Percentiles rank a stretch among this genome's conserved stretches.
Conservation (phyloP, 2,888 invertebrate species). For the Aleiodes testaceus region DNA sequence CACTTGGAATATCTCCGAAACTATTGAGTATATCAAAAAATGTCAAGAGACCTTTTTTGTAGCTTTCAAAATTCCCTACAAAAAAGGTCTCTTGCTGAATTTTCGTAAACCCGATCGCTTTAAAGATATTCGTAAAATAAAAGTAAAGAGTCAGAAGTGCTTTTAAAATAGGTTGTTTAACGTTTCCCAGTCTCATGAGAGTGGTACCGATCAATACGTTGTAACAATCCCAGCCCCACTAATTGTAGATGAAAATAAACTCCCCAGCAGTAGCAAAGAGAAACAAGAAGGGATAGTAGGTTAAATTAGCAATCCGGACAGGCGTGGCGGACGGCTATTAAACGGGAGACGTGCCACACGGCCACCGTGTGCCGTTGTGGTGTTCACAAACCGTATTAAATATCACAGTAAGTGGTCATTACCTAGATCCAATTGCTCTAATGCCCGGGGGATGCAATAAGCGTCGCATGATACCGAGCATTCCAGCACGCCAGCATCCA, state of each 20-base stretch:
- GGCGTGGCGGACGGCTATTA: conserved; percentile 50
- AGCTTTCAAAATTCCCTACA: no score
- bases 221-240: conserved; percentile 1
- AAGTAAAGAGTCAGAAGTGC: no score
- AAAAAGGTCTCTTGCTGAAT: no score
- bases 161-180: no score
- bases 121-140: no score
- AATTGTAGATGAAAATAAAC: conserved; percentile 10
- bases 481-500: conserved; percentile 53
- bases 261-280: conserved; percentile 20
- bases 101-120: no score
- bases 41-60: no score
- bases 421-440: conserved; percentile 59
- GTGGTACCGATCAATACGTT: not conserved
- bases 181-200: no score
- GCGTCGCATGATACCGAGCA: conserved; percentile 47
- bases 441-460: conserved; percentile 47
- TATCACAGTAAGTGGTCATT: conserved; percentile 54
- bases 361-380: conserved; percentile 42
- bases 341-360: conserved; percentile 42
- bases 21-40: no score
- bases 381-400: conserved; percentile 49
- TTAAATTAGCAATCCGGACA: conserved; percentile 52
- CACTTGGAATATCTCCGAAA: no score
- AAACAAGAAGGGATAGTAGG: conserved; percentile 7